A percentile compares a stretch with the other conserved stretches of the same genome.
phyloP scores from a whole-genome alignment of 2,797 vertebrate species.

The Tolypeutes matacus region DNA sequence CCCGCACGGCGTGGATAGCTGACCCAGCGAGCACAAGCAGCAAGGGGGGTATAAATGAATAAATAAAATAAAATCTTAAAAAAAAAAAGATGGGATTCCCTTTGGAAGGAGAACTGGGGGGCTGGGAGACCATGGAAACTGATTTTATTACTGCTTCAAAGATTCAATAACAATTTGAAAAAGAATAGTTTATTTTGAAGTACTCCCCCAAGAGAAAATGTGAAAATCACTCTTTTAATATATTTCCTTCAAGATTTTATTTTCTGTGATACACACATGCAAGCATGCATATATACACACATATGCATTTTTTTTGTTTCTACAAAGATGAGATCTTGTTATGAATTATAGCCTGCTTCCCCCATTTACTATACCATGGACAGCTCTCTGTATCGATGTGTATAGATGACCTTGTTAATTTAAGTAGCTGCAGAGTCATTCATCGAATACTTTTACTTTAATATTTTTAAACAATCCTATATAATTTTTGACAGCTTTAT shows the following conservation, averaged over 20 bases:
- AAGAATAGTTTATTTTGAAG: neutral
- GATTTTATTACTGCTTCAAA: neutral
- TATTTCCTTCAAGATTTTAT: neutral
- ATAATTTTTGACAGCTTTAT: neutral
- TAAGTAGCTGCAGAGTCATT: constrained; percentile 4
- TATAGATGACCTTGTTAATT: neutral
- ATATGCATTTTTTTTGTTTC: neutral
- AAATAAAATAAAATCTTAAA: no score
- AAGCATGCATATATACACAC: neutral
- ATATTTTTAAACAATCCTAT: neutral
- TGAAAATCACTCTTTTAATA: neutral
- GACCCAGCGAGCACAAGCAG: no score
- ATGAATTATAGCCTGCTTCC: neutral
- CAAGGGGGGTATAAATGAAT: no score
- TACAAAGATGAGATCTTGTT: neutral
- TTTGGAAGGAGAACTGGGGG: neutral
- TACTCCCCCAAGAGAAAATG: neutral
- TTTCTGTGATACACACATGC: neutral
- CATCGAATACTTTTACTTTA: neutral
- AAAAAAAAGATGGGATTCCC: no score
- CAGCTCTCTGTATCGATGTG: neutral
- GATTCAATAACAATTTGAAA: neutral
- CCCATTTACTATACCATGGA: neutral
- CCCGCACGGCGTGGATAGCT: no score
- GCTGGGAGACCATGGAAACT: neutral